Evolutionary conservation across 2,888 invertebrate genomes (phyloP), one percentile per base, ranked within the genome.

Genomic region (Cinara cedri): DNA sequence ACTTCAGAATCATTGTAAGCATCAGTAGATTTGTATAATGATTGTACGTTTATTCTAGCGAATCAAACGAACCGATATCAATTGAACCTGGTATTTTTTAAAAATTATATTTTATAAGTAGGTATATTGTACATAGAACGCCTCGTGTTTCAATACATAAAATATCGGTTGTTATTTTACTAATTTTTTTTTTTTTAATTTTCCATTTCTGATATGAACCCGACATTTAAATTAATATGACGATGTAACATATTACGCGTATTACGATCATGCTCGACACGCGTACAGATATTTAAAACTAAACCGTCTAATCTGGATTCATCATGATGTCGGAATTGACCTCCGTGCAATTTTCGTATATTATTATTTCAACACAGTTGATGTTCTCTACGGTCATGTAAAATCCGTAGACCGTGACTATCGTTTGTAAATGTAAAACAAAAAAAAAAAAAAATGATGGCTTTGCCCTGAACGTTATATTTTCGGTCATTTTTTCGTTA

Each of bases 261-360:
- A 34, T 34, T 34, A 19, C 19, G 49, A 26, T 72, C 72, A 14
- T 60, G 60, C 49, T 19, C 72, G 71, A 72, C 57, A 71, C 70
- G 46, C 72, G 49, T 34, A 19, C 6, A 34, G 34, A 4, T 34
- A 34, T 34, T 72, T 72, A 49, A 72, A 72, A 72, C 60, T 60
- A 60, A 72, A 72, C 72, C 60, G 14, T 72, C 49, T 26, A 49
- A 72, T 72, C 72, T 49, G 72, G 60, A 72, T 60, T n/a, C 72
- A 60, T 72, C 60, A 26, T 49, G 72, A 26, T 49, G 72, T 72
- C 72, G 24, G 60, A 26, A 72, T 72, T 72, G 72, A 72, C 72
- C 72, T 72, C 60, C 26, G 60, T 24, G 57, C 60, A 60, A 62
- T 72, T 72, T 74, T 63, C 63, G 54, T 63, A 62, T 42, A 42